These are phyloP conservation scores for Gambusia affinis DNA, from an alignment of 2,113 vertebrate species.

Conservation along the genomic window DNA sequence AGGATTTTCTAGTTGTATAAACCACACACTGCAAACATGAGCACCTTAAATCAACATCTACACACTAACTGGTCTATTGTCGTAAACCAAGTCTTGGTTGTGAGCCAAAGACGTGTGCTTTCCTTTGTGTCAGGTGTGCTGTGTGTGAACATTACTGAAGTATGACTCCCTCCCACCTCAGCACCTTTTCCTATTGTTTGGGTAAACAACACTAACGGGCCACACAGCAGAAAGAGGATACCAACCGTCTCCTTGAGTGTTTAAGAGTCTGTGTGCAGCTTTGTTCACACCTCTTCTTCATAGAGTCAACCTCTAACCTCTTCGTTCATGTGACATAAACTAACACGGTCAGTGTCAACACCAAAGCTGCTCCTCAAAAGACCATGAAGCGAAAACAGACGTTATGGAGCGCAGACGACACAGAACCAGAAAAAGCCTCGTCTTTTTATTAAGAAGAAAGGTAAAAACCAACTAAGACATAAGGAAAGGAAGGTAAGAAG, in stretches of 20 bases:
- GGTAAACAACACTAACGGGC: conserved; percentile 16
- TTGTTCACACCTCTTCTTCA: conserved; percentile 47
- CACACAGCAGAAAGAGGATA: conserved; percentile 45
- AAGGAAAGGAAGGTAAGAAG: not conserved
- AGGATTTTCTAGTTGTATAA: not conserved
- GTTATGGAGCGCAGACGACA: not conserved
- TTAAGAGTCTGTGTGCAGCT: conserved; percentile 13
- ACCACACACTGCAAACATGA: conserved; percentile 7
- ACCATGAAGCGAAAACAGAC: not conserved
- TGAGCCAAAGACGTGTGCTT: not conserved
- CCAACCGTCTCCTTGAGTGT: not conserved
- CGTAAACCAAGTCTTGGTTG: conserved; percentile 27
- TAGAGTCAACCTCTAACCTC: conserved; percentile 44
- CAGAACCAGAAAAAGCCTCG: not conserved
- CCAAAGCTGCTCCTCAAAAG: conserved; percentile 19
- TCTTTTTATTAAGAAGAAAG: not conserved
- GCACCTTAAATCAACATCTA: conserved; percentile 43
- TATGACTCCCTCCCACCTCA: conserved; percentile 6
- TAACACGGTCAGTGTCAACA: conserved; percentile 32
- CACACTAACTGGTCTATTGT: conserved; percentile 49
- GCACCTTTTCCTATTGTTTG: not conserved
- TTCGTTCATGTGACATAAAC: conserved; percentile 21
- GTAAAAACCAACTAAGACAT: not conserved
- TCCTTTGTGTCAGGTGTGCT: conserved; percentile 8
- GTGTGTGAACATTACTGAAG: conserved; percentile 18